A percentile compares a stretch with the other conserved stretches of the same genome.
These are phyloP conservation scores for human (Homo sapiens) DNA, from an alignment of 2,113 vertebrate genomes.

Conservation along the genomic window DNA sequence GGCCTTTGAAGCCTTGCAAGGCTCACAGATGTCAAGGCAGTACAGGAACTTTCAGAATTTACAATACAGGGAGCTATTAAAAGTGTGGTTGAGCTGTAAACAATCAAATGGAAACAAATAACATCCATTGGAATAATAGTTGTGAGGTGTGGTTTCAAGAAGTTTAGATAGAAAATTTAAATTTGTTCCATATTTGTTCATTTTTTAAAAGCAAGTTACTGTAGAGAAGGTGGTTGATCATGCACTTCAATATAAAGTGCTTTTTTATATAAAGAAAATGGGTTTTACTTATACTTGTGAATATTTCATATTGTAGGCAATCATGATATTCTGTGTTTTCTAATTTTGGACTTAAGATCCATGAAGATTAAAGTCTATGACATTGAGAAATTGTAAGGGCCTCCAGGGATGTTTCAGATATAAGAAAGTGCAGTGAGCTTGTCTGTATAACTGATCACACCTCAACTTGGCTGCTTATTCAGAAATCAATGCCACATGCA, in stretches of 20 bases:
- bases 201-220: neutral
- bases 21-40: neutral
- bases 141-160: neutral
- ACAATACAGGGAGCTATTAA: neutral
- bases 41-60: neutral
- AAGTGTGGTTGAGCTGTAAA: neutral
- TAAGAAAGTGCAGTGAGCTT: conserved; percentile 88
- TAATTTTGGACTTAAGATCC: conserved; percentile 85
- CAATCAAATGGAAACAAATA: neutral
- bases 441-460: conserved; percentile 91
- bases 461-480: conserved; percentile 88
- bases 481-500: conserved; percentile 78
- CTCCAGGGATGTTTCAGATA: conserved; percentile 89
- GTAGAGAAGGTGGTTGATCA: neutral
- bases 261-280: conserved; percentile 17
- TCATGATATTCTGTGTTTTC: conserved; percentile 82
- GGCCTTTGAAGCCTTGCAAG: neutral
- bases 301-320: conserved; percentile 73
- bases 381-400: conserved; percentile 88
- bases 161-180: neutral
- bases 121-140: neutral
- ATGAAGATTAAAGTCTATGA: conserved; percentile 91
- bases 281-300: conserved; percentile 23
- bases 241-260: neutral
- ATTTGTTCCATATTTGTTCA: neutral